Evolutionary conservation across 2,113 vertebrate species (phyloP), one percentile per base, ranked within the genome.

Genomic region (Riparia riparia): DNA sequence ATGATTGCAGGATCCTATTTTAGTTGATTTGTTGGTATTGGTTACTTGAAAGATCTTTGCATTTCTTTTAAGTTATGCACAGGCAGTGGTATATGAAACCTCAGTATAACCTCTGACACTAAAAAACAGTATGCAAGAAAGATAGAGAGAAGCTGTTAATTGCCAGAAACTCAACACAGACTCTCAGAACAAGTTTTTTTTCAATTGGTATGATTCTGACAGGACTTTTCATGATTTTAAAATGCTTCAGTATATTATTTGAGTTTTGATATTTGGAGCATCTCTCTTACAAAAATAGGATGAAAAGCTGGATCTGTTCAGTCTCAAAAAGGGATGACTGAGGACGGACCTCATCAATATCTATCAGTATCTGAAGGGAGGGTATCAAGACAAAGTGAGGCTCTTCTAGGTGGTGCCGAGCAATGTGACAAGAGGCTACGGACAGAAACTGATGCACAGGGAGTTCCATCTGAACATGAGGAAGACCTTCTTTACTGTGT

Each of bases 81-180:
- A 80, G 50, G 26, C 34, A 94, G 22, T 80, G 54, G 11, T 56
- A 74, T 70, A 22, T 28, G 82, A 96, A 96, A 66, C 17, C 57
- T 95, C 87, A 77, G 28, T 86, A n/a, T 14, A 58, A 69, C 18
- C 24, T 42, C 53, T 41, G 18, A 64, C 50, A 94, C 78, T 82
- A 74, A 96, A 93, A 91, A 47, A 95, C 69, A 84, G 20, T 81
- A 60, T 71, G 32, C 60, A 31, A 68, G 39, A 78, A 91, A 90
- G 34, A 90, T 45, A 92, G 29, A 64, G 6, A 71, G 32, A 41
- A 74, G 29, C 50, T 15, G 18, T 45, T 95, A 96, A 95, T 44
- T 86, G 31, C 71, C 34, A 77, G 91, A 82, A 64, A 45, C 21
- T 78, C 49, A 92, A 32, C 32, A 58, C 17, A 86, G 34, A 16